phyloP scores from a whole-genome alignment of 1,140 invertebrate species.

The Ceratina japonica region DNA sequence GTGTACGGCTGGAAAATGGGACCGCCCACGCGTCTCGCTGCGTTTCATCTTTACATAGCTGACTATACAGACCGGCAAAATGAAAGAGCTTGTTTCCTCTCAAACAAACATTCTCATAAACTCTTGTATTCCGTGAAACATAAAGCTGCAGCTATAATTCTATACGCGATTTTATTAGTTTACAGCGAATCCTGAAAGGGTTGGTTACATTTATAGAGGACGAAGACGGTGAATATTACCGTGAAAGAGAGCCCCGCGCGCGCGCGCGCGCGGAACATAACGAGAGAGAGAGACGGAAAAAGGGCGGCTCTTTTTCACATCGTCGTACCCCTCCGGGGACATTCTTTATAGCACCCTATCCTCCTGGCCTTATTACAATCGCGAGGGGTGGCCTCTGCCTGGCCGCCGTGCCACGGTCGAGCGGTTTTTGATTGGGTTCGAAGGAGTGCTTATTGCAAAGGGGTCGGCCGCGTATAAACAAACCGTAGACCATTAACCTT shows the following conservation, averaged over 20 bases:
- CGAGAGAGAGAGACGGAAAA: neutral
- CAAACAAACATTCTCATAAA: too few relatives aligned
- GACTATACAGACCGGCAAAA: too few relatives aligned
- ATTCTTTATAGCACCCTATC: neutral
- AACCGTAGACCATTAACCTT: slow-evolving; percentile 13
- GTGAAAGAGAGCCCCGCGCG: too few relatives aligned
- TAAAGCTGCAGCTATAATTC: too few relatives aligned
- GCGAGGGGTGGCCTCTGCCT: neutral
- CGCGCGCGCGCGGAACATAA: too few relatives aligned
- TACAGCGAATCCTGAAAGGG: too few relatives aligned
- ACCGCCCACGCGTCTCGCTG: too few relatives aligned
- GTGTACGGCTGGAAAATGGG: too few relatives aligned
- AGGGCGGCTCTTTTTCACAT: neutral
- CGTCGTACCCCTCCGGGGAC: neutral
- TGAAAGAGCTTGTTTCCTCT: too few relatives aligned
- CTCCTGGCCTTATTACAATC: neutral
- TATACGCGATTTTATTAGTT: too few relatives aligned
- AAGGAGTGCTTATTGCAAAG: neutral
- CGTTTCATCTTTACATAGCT: too few relatives aligned
- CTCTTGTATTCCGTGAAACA: too few relatives aligned
- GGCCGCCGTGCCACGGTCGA: neutral
- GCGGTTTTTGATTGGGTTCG: slow-evolving; percentile 1
- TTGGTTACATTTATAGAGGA: neutral
- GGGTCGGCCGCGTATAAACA: slow-evolving; percentile 4
- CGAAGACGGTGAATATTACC: neutral